Conservation (phyloP, 2,113 vertebrate genomes). For the Phylloscopus whistleri region DNA sequence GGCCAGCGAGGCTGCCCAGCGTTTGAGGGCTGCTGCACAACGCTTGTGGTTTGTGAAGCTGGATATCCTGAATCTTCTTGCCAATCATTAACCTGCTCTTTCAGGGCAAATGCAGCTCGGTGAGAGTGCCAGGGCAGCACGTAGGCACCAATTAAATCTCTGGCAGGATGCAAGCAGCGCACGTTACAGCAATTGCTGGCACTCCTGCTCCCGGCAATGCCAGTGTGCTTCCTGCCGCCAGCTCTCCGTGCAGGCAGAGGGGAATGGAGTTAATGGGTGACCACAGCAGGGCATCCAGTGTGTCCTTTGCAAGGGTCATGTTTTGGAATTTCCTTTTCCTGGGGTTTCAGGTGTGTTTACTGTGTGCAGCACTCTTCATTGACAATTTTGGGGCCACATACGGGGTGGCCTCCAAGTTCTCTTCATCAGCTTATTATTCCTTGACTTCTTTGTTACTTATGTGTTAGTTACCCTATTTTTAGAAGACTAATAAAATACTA, state of each 20-base stretch:
- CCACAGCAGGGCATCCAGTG: not conserved
- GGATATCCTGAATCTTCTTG: not conserved
- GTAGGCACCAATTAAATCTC: not conserved
- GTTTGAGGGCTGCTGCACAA: not conserved
- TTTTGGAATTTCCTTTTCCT: constrained; percentile 5
- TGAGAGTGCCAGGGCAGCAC: not conserved
- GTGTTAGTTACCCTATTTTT: not conserved
- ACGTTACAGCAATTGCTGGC: not conserved
- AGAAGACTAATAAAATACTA: not conserved
- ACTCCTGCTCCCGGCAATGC: not conserved
- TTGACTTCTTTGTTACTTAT: not conserved
- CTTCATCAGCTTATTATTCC: not conserved
- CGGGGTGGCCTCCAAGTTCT: not conserved
- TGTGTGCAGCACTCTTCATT: not conserved
- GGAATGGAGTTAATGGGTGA: constrained; percentile 41
- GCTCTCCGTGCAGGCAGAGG: not conserved
- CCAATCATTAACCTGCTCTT: not conserved
- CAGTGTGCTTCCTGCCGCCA: not conserved
- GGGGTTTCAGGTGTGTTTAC: not conserved
- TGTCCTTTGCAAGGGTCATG: not conserved
- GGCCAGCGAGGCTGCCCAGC: not conserved
- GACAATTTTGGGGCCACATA: not conserved
- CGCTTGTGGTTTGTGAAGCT: not conserved
- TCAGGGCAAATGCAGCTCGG: not conserved
- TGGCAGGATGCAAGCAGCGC: not conserved